Evolutionary conservation across 2,113 vertebrate species (phyloP).

Genomic region (Apus apus): DNA sequence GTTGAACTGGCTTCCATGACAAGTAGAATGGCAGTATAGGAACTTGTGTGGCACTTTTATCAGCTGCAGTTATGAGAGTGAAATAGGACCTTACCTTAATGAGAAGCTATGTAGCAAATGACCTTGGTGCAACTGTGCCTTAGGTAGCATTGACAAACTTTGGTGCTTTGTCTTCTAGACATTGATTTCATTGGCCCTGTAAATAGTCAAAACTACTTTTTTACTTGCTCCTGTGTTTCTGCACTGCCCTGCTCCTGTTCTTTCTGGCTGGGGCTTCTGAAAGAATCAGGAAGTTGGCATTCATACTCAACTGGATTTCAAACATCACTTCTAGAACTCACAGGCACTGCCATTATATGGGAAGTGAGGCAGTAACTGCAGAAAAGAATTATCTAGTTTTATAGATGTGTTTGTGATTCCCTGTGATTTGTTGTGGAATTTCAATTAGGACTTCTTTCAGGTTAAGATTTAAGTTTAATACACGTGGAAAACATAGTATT

Average conservation of each 20-base stretch:
- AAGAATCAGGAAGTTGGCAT: not conserved
- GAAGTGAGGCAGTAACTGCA: not conserved
- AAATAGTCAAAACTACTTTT: not conserved
- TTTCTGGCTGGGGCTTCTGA: not conserved
- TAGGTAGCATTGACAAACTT: not conserved
- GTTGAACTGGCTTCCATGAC: not conserved
- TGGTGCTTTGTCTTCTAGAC: not conserved
- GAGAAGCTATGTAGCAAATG: not conserved
- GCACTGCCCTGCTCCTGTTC: not conserved
- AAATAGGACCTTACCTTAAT: not conserved
- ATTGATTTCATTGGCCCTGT: not conserved
- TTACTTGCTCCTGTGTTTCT: not conserved
- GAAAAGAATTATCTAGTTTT: not conserved
- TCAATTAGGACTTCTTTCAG: not conserved
- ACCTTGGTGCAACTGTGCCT: not conserved
- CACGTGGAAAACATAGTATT: not conserved
- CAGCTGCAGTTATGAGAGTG: not conserved
- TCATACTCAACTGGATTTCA: not conserved
- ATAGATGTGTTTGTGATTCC: not conserved
- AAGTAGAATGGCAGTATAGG: not conserved
- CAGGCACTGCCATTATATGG: not conserved
- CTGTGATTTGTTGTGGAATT: not conserved
- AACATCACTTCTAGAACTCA: not conserved
- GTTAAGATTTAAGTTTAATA: not conserved
- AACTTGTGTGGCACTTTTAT: not conserved